Evolutionary conservation across 1,140 invertebrate species (phyloP), one percentile per base, ranked within the genome.

Genomic region (Philotrypesis tridentata): DNA sequence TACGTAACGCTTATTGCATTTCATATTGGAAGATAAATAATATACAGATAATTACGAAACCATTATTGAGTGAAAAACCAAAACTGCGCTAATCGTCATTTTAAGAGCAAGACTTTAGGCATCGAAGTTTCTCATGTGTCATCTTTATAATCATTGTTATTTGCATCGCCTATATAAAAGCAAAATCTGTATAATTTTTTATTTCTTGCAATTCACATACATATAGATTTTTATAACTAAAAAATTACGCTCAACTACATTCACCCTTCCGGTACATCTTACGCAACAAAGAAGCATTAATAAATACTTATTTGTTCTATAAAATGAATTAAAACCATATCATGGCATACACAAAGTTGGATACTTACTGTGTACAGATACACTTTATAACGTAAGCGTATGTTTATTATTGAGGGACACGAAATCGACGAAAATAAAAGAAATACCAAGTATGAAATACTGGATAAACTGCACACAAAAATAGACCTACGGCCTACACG

Each of bases 281-380:
- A 37, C 27, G 77, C 48, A n/a, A 14, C 29, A 25, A 21, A 29
- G 3, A 43, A 9, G 17, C 17, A 74, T 43, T 8, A 48, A 74
- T 74, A 8, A 73, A 63, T 79, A 55, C 33, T 63, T 65, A 31
- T 67, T 65, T 23, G 12, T 70, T 75, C 61, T 74, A 67, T 72
- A 65, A n/a, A 80, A 80, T 70, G 71, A 75, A 80, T 74, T 11
- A 27, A 61, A 75, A 65, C 71, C 63, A 81, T 81, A 75, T 75
- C 72, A 75, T 2, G 70, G 8, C 9, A 29, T 25, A 23, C 48
- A 67, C 25, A 48, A 80, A 80, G 9, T n/a, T 60, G 40, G 60
- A 74, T 70, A 81, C 25, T 75, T 75, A 70, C 43, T 75, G 68
- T 81, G 60, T 75, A 75, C 40, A 75, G 63, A 60, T 68, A 65